Conservation (phyloP, 2,113 vertebrate genomes). For the Pantherophis guttatus region DNA sequence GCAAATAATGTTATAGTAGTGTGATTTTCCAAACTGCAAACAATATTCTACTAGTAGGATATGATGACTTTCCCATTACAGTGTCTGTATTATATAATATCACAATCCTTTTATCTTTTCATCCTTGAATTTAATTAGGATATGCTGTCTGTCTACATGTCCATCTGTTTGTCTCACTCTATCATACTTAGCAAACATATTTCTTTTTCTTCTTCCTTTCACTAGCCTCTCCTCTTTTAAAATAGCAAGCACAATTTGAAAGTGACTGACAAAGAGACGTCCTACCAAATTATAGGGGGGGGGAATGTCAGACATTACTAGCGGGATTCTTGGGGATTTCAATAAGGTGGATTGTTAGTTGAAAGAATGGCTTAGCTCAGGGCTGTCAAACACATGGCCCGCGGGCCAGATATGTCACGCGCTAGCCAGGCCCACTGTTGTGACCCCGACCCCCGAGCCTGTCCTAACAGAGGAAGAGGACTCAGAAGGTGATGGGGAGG, state of each 20-base stretch:
- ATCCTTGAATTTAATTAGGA: conserved; percentile 37
- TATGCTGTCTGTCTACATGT: not conserved
- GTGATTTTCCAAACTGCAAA: conserved; percentile 1
- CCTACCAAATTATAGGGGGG: conserved; percentile 52
- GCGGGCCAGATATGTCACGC: not conserved
- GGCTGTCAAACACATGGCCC: no score
- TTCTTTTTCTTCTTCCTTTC: conserved; percentile 33
- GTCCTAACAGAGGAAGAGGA: no score
- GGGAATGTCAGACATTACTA: conserved; percentile 48
- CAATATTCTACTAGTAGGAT: not conserved
- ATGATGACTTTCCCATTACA: not conserved
- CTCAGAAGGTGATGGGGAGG: no score
- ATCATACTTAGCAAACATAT: conserved; percentile 42
- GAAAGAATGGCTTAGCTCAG: conserved; percentile 41
- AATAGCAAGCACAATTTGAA: conserved; percentile 55
- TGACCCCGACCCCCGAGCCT: no score
- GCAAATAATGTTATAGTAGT: not conserved
- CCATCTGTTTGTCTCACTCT: not conserved
- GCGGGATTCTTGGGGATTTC: conserved; percentile 55
- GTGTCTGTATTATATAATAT: not conserved
- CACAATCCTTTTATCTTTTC: conserved; percentile 36
- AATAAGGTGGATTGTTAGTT: conserved; percentile 45
- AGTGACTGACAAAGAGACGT: conserved; percentile 60
- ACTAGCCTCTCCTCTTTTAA: not conserved
- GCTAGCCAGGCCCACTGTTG: no score